Percentiles rank a stretch among this genome's conserved stretches.
Evolutionary conservation across 2,113 vertebrate genomes (phyloP).

Genomic region (Pipra filicauda): DNA sequence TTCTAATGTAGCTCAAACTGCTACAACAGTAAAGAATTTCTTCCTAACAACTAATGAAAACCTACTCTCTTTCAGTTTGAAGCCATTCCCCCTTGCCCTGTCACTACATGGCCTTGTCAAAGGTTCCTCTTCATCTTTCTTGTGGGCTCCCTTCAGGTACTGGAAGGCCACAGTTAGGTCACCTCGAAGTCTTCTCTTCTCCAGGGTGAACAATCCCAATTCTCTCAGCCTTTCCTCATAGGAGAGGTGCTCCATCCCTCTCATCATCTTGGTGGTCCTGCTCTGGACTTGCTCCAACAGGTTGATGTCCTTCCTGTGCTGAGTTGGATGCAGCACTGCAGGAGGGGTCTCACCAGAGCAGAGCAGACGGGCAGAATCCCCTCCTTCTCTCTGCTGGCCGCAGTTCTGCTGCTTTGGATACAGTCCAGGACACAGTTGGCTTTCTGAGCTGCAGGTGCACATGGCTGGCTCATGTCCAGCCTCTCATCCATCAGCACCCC

Average conservation of each 20-base stretch:
- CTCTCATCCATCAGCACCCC: background rate
- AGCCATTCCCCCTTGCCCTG: background rate
- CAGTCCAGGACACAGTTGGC: background rate
- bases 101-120: background rate
- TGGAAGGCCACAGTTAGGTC: background rate
- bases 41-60: background rate
- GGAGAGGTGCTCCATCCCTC: background rate
- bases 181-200: background rate
- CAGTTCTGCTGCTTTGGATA: background rate
- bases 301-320: background rate
- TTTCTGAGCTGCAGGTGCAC: background rate
- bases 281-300: background rate
- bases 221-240: background rate
- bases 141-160: background rate
- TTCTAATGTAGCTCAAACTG: too few relatives aligned
- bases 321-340: background rate
- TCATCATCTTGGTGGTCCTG: background rate
- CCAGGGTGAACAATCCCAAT: background rate
- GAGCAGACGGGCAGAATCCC: background rate
- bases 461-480: background rate
- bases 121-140: background rate
- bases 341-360: background rate
- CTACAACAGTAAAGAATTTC: background rate
- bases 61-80: background rate
- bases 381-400: background rate